These are phyloP conservation scores for Etia nguti DNA, from an alignment of 2,113 vertebrate genomes.

Conservation along the genomic window DNA sequence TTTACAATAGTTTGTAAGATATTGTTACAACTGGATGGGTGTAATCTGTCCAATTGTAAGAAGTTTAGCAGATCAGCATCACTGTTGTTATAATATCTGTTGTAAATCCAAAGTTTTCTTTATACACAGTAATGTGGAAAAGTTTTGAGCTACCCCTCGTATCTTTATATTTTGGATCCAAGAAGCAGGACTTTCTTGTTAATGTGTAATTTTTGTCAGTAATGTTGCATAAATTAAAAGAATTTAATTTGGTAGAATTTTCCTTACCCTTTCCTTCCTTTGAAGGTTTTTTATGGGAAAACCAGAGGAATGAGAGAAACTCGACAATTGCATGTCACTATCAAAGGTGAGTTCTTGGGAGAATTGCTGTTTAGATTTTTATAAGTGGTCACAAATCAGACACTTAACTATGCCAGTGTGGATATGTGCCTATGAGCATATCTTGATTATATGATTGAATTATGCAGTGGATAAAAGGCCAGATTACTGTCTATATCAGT, in stretches of 20 bases:
- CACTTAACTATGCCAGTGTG: neutral
- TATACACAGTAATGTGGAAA: neutral
- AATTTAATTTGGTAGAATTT: neutral
- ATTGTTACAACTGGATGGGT: neutral
- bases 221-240: neutral
- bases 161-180: neutral
- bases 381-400: neutral
- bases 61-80: neutral
- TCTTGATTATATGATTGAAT: neutral
- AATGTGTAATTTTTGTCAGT: neutral
- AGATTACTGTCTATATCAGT: neutral
- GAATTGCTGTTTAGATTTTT: neutral
- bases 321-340: fast-evolving
- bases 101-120: neutral
- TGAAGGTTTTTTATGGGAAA: neutral
- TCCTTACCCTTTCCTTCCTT: neutral
- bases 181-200: neutral
- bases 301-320: neutral
- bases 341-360: neutral
- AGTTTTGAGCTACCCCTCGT: neutral
- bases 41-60: neutral
- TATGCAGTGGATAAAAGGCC: neutral
- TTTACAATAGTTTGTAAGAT: neutral
- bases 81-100: neutral
- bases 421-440: neutral